Conservation (phyloP, 2,113 vertebrate genomes). For the Ursus arctos region DNA sequence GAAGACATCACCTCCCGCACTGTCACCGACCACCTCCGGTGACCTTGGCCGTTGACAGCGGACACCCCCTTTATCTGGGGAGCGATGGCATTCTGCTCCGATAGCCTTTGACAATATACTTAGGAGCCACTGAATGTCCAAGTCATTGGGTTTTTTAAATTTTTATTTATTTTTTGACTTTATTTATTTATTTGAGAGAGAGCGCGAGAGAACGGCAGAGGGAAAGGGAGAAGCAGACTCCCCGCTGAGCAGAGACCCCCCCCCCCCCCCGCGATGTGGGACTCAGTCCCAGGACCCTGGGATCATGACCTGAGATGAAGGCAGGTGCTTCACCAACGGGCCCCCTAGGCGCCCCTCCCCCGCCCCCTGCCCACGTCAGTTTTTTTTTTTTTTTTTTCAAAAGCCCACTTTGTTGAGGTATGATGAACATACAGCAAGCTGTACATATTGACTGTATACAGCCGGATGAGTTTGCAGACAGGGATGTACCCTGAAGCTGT, state of each 20-base stretch:
- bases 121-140: background rate
- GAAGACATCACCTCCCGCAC: rapidly evolving
- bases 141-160: background rate
- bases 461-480: no score
- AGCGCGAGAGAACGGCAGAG: rapidly evolving
- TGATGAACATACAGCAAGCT: background rate
- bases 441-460: rapidly evolving
- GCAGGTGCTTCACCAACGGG: background rate
- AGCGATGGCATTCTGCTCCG: rapidly evolving
- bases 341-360: background rate
- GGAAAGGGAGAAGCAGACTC: background rate
- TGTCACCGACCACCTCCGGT: no score
- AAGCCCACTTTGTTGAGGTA: background rate
- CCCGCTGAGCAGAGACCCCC: no score
- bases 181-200: background rate
- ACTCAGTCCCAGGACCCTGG: background rate
- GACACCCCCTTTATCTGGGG: background rate
- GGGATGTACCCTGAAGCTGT: background rate
- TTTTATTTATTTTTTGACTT: background rate
- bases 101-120: background rate
- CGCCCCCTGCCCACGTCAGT: background rate
- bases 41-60: background rate
- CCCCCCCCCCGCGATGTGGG: background rate
- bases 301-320: background rate
- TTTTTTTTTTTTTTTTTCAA: background rate